Percentiles rank a stretch among this genome's conserved stretches.
Conservation (phyloP, 2,888 invertebrate species). For the Papilio gigon region DNA sequence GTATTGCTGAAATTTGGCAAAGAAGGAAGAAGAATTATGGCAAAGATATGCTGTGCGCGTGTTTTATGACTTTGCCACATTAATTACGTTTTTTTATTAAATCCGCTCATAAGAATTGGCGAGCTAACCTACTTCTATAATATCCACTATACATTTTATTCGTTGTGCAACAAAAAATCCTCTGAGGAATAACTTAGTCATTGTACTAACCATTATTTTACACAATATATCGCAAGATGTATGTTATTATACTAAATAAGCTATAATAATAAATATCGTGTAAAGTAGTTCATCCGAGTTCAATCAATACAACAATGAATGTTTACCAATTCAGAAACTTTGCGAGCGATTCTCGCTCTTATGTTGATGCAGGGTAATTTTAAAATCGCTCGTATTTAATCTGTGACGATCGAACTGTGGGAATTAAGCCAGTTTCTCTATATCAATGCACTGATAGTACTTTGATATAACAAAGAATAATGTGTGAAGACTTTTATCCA, state of each 20-base stretch:
- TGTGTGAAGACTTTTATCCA: slow-evolving; percentile 22
- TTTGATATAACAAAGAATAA: slow-evolving; percentile 41
- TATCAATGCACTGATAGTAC: slow-evolving; percentile 27
- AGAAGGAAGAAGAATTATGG: too few species aligned
- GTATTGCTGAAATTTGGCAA: too few species aligned
- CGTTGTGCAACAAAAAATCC: too few species aligned
- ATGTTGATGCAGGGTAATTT: background rate
- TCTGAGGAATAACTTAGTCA: too few species aligned
- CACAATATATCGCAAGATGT: background rate
- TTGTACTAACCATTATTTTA: background rate
- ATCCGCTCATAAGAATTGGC: too few species aligned
- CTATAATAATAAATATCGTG: slow-evolving; percentile 29
- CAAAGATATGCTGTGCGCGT: too few species aligned
- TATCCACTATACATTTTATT: too few species aligned
- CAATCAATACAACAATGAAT: slow-evolving; percentile 45
- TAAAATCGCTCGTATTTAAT: slow-evolving; percentile 40
- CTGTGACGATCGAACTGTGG: slow-evolving; percentile 45
- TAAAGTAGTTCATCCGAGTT: slow-evolving; percentile 49
- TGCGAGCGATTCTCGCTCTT: slow-evolving; percentile 1
- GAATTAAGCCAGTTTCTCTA: slow-evolving; percentile 51
- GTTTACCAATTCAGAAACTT: slow-evolving; percentile 23
- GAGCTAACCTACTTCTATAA: too few species aligned
- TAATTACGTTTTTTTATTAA: too few species aligned
- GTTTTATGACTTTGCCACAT: too few species aligned
- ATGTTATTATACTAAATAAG: slow-evolving; percentile 3